Percentiles rank a stretch among this genome's conserved stretches.
phyloP scores from a whole-genome alignment of 2,797 vertebrate species.

The Crenichthys baileyi region DNA sequence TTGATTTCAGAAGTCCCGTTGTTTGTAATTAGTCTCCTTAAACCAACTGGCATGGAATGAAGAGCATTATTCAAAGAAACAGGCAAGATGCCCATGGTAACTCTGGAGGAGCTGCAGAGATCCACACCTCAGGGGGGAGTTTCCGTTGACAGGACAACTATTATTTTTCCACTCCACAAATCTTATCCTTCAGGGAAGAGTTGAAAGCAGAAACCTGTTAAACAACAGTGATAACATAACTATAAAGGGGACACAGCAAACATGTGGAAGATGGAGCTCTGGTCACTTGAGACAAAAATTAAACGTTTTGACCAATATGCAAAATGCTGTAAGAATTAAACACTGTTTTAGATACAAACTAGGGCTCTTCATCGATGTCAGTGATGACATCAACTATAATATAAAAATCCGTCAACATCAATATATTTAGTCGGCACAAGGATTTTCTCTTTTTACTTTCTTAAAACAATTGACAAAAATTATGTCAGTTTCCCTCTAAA shows the following conservation, averaged over 20 bases:
- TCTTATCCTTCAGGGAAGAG: neutral
- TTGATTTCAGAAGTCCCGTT: neutral
- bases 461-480: no score
- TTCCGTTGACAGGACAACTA: neutral
- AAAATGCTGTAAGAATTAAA: neutral
- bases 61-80: neutral
- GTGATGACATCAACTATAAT: no score
- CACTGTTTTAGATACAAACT: neutral
- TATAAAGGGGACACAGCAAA: no score
- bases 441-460: no score
- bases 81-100: neutral
- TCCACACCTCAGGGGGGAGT: neutral
- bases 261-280: no score
- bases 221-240: neutral
- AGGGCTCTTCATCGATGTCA: neutral
- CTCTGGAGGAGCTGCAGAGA: neutral
- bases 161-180: neutral
- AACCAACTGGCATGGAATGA: neutral
- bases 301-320: no score
- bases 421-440: neutral
- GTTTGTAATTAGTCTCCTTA: neutral
- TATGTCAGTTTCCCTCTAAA: no score
- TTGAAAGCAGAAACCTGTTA: neutral
- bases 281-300: no score
- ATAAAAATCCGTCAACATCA: neutral